Base-by-base conservation (phyloP, 2,797 vertebrate genomes). In the Dicrostonyx torquatus region DNA sequence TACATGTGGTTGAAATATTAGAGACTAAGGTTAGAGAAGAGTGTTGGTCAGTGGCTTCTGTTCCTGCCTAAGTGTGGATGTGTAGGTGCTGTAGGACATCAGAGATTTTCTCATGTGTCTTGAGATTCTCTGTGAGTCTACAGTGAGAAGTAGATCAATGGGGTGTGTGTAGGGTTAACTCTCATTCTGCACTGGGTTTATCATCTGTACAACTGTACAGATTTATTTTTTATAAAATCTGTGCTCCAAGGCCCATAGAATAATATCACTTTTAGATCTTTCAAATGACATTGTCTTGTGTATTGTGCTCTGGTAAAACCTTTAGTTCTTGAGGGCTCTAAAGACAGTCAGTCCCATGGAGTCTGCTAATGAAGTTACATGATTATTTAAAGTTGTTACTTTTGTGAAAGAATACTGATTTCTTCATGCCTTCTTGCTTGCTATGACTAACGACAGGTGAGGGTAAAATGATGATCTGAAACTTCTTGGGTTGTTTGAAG, bases 201-300 rank as follows among this genome's bases (percentile, higher is more conserved):
- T 83, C 75, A 66, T 79, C 13, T 79, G 34, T 58, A 60, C 55
- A 68, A 64, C n/a, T n/a, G n/a, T n/a, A n/a, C n/a, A n/a, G n/a
- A n/a, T n/a, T n/a, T n/a, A n/a, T n/a, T n/a, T 53, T 92, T 91
- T 96, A 40, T 93, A 92, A 86, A 95, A 91, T 87, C 53, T 94
- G 82, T 93, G 68, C 45, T 93, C 70, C 45, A 90, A 93, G 92
- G 76, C 78, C 50, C 50, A 82, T 94, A 92, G 96, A 97, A 87
- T 72, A 89, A 68, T 82, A 70, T 73, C 73, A 89, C 75, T 96
- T 93, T 94, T 64, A 79, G 79, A 80, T 45, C 75, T 96, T 93
- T 94, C 70, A 79, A 76, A 80, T 45, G 75, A 43, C 18, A 17
- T 40, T 2, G 0, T 96, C 89, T 91, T 95, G 48, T 82, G 45